Evolutionary conservation across 1,140 invertebrate species (phyloP), one percentile per base, ranked within the genome.

Genomic region (Helicoverpa armigera): DNA sequence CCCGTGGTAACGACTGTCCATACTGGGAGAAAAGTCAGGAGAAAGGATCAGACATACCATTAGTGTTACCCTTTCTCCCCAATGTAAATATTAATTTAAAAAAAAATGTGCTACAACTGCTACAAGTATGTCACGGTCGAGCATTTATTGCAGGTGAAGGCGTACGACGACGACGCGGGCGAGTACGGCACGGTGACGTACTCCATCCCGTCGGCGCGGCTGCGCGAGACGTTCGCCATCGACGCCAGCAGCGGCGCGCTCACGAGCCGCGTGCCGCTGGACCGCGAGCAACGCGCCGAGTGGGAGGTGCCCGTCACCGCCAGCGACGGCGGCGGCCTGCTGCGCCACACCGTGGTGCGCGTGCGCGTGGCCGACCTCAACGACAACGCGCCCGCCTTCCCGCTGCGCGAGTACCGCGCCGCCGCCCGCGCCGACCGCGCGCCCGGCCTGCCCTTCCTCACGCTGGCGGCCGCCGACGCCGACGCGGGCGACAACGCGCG

Each of bases 301-400:
- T 98, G 98, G 90, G 97, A 97, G 89, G 96, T 99, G 72, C 97
- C 97, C 0, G 96, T 99, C 10, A 97, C 97, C 92, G 98, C 98
- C n/a, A 97, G 96, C 13, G 98, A 99, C 94, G 97, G 97, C 65
- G 98, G 98, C 60, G 97, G 98, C 5, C 96, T 97, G 89, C 97
- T 97, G 67, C 97, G 97, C 4, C 98, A 98, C 91, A 96, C 98
- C 2, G 96, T 96, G 9, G 96, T 99, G 5, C 95, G 97, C 86
- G 96, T 99, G 10, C 96, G 96, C 85, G 96, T 99, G 10, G 95
- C 94, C 3, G 98, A 99, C 95, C 96, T 97, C 73, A 99, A 99
- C 95, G 98, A 99, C 89, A 98, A 99, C 94, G 92, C 96, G 63
- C 98, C 98, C 0, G 92, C 95, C 63, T 99, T 99, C 94, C 93